Conservation (phyloP, 2,797 vertebrate species). For the Enteromius trimaculatus region DNA sequence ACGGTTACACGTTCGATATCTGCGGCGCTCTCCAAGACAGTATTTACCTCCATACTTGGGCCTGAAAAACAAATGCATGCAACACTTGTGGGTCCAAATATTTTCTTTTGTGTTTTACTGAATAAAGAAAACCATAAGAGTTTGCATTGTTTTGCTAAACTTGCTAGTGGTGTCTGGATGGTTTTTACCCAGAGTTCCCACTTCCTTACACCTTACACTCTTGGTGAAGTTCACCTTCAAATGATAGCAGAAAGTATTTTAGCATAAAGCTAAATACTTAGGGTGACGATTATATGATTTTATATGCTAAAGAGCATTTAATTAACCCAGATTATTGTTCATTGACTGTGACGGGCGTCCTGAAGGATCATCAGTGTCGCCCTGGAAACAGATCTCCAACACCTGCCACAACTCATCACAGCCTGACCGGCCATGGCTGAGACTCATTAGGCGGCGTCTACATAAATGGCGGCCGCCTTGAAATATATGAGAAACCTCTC, state of each 20-base stretch:
- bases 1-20: slow-evolving; percentile 84
- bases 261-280: background rate
- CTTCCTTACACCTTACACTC: background rate
- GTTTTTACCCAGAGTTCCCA: background rate
- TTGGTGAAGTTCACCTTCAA: background rate
- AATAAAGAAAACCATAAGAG: too few species aligned
- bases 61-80: slow-evolving; percentile 68
- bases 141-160: too few species aligned
- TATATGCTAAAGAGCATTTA: background rate
- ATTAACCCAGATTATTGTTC: background rate
- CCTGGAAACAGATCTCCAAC: too few species aligned
- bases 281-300: background rate
- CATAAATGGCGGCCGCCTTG: too few species aligned
- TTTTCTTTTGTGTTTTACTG: too few species aligned
- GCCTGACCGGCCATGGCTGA: too few species aligned
- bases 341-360: too few species aligned
- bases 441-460: too few species aligned
- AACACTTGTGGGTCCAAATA: too few species aligned
- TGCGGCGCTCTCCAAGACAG: slow-evolving; percentile 88
- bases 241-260: background rate
- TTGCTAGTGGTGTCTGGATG: background rate
- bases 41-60: slow-evolving; percentile 88
- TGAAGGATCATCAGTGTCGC: too few species aligned
- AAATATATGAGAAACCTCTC: too few species aligned
- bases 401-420: too few species aligned